Conservation (phyloP, 2,797 vertebrate species). For the Cossypha niveicapilla region DNA sequence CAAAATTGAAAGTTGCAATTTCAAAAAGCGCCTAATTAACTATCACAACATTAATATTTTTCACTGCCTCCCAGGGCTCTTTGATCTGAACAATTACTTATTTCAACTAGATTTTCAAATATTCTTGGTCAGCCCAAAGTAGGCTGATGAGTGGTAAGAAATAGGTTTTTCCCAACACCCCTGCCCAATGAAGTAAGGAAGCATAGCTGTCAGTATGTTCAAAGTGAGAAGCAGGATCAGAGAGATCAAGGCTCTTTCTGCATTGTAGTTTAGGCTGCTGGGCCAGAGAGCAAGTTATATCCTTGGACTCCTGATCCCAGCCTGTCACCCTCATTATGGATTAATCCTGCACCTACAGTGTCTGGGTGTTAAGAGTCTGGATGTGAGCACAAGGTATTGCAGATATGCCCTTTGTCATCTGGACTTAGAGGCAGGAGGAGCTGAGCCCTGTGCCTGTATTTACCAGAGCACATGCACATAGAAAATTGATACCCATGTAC, state of each 20-base stretch:
- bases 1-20: background rate
- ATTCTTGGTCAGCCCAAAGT: background rate
- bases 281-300: background rate
- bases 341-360: background rate
- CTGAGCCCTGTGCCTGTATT: background rate
- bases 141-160: background rate
- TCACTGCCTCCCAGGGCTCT: background rate
- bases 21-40: background rate
- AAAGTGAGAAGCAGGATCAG: constrained; percentile 1
- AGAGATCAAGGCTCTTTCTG: constrained; percentile 2
- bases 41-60: background rate
- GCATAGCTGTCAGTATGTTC: background rate
- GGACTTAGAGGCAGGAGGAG: background rate
- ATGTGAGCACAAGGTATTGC: accelerated
- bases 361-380: background rate
- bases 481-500: background rate
- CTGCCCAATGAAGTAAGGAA: background rate
- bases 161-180: background rate
- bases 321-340: background rate
- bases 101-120: background rate
- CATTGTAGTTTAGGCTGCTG: background rate
- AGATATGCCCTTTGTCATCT: background rate
- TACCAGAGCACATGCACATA: background rate
- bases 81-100: background rate
- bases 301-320: background rate